Base-by-base conservation (phyloP, 2,797 vertebrate genomes). In the Myotis planiceps region DNA sequence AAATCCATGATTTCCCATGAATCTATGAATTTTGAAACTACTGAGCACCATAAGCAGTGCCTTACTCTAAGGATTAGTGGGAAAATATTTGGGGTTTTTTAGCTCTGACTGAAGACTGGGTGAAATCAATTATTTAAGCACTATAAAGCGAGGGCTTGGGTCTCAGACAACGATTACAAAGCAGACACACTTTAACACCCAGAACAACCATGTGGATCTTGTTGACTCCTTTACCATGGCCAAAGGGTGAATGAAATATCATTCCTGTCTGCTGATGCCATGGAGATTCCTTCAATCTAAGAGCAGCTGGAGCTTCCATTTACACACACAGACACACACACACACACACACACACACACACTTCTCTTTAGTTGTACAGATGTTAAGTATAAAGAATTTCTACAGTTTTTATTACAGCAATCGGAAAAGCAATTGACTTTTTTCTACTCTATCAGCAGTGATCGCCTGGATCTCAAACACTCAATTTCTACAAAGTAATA, bases 61-160 rank as follows among this genome's bases (percentile, higher is more conserved):
- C 89, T 45, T n/a, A 65, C 51, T 91, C 95, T 76, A 79, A 96
- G 97, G 95, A 97, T 90, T 97, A 98, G 95, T 95, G 86, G 75
- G 96, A 95, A 93, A 97, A 95, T 95, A 88, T 49, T 98, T 95
- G 92, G 92, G 88, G 32, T 85, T 97, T 95, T 98, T 96, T 97
- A 95, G 47, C 88, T 98, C 95, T 96, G 92, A 91, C 94, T 92
- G 85, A 97, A 97, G 75, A 21, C 91, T 97, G 95, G 90, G 93
- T 98, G 96, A 98, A 99, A 98, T 99, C 97, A 98, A 99, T 99
- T 99, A 98, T 98, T 98, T 97, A 98, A 98, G 98, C 97, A 53
- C 95, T 96, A 91, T 98, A 98, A 99, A 98, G 92, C 84, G 92
- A 97, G 93, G 86, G 51, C 84, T 97, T 96, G 32, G 94, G 97